Evolutionary conservation across 2,888 invertebrate genomes (phyloP).

Genomic region (Acanthacorydalis orientalis): DNA sequence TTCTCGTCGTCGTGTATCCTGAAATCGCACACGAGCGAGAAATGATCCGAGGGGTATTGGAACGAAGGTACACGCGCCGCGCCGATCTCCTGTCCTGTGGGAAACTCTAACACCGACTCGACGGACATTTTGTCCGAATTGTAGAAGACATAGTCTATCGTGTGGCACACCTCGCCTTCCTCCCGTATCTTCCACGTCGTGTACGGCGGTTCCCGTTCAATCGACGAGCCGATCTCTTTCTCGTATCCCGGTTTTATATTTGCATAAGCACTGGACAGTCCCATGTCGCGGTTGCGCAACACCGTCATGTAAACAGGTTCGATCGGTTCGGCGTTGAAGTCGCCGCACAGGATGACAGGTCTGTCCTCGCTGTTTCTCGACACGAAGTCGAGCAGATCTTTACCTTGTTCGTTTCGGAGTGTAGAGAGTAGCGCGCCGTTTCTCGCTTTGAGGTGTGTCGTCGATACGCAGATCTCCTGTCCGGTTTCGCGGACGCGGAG

Average conservation of each 20-base stretch:
- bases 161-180: constrained; percentile 52
- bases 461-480: constrained; percentile 45
- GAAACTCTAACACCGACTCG: constrained; percentile 37
- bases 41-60: constrained; percentile 60
- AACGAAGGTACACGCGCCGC: constrained; percentile 46
- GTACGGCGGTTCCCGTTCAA: constrained; percentile 43
- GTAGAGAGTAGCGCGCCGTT: constrained; percentile 47
- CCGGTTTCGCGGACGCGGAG: constrained; percentile 35
- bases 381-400: constrained; percentile 43
- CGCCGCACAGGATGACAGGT: constrained; percentile 51
- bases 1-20: constrained; percentile 9
- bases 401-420: constrained; percentile 52
- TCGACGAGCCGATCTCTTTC: constrained; percentile 14
- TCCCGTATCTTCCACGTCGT: constrained; percentile 64
- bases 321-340: constrained; percentile 58
- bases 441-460: constrained; percentile 59
- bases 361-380: constrained; percentile 27
- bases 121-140: constrained; percentile 37
- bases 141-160: constrained; percentile 60
- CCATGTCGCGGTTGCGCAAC: constrained; percentile 25
- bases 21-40: constrained; percentile 53
- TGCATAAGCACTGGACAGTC: constrained; percentile 35
- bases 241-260: constrained; percentile 16
- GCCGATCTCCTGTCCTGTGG: constrained; percentile 48
- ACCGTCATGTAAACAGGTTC: constrained; percentile 52